Base-by-base conservation (phyloP, 2,888 invertebrate species). In the Tenthredo livida region DNA sequence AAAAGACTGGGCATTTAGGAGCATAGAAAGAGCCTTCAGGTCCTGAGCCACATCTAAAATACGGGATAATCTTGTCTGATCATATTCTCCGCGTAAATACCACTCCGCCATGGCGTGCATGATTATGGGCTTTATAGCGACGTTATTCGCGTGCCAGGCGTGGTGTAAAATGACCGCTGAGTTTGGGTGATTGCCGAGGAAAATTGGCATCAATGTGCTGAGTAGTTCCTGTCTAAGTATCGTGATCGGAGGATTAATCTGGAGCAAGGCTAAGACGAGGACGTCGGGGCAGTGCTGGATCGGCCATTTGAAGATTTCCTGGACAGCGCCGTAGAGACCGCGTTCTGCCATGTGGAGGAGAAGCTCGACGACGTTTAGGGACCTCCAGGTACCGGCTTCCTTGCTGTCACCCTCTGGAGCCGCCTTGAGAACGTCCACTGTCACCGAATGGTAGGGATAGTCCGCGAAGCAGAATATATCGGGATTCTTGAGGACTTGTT, bases 21-120 rank as follows among this genome's bases (percentile, higher is more conserved):
- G 94, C 91, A 97, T 96, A 0, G 98, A 98, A 21, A 99, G 94
- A 0, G 99, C 99, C 94, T 98, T 97, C 7, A 97, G 94, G 93
- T 99, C 99, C 93, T 99, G 99, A 0, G 99, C 99, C 2, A 99
- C 97, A 91, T 99, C 99, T 86, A 99, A 94, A 89, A 99, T 99
- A 84, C 99, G 95, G 0, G 99, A 98, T 54, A 99, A 94, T 91
- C 98, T 96, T 2, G 97, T 97, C 93, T 99, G 99, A 93, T 99
- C 99, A 90, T 97, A 97, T 91, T 99, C 98, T 43, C 96, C 98
- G 87, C 97, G 95, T 88, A 97, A 95, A 94, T 99, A 99, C 98
- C 99, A 99, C 88, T 99, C 98, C 0, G 98, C 98, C 99, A 99
- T 99, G 1, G 98, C 96, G 90, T 98, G 98, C 97, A 99, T 98